phyloP scores from a whole-genome alignment of 2,113 vertebrate species.

The Bubalus kerabau region DNA sequence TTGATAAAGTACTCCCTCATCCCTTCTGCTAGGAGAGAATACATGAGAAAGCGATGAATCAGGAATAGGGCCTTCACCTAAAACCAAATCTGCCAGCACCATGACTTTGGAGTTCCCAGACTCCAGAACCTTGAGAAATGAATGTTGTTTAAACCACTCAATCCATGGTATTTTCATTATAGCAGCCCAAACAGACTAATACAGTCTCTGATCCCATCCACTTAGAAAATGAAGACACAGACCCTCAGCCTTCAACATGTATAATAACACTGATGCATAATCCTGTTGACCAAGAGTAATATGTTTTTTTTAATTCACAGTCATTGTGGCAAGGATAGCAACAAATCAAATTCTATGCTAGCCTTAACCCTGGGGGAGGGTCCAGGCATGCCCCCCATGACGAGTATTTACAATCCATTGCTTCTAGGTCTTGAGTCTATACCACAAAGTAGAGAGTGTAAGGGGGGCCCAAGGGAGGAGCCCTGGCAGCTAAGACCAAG shows the following conservation, averaged over 20 bases:
- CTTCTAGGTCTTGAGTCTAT: neutral
- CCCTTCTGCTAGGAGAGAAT: neutral
- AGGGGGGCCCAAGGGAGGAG: rapidly evolving
- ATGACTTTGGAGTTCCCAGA: neutral
- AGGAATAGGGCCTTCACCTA: neutral
- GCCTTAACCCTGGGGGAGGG: neutral
- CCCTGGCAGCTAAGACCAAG: neutral
- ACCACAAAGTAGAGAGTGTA: too few species aligned
- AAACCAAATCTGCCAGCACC: neutral
- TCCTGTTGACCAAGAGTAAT: neutral
- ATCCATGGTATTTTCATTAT: neutral
- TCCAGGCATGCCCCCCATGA: rapidly evolving
- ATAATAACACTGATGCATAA: neutral
- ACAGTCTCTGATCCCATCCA: neutral
- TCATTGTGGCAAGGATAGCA: neutral
- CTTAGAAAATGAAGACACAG: neutral
- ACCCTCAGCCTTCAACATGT: neutral
- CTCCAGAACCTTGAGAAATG: neutral
- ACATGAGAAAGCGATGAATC: neutral
- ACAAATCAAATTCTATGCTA: neutral
- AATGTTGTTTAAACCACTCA: neutral
- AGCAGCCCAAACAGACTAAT: neutral
- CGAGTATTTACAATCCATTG: too few species aligned
- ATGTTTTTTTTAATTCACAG: neutral
- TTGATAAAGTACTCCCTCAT: neutral